These are phyloP conservation scores for Lumbricus terrestris DNA, from an alignment of 2,888 invertebrate species.

Conservation along the genomic window DNA sequence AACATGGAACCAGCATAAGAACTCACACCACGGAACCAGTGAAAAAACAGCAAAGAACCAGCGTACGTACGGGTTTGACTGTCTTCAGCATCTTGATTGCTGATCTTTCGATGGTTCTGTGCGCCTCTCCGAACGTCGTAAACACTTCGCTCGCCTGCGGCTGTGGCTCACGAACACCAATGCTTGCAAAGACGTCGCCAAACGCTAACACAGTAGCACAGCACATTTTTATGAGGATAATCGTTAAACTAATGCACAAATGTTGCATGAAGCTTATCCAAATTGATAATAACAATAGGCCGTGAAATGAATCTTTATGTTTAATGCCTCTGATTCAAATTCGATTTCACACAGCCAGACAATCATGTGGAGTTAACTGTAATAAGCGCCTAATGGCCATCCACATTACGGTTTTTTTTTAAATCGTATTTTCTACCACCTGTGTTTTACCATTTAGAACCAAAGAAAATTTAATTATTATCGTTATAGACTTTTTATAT, in stretches of 20 bases:
- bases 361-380: neutral
- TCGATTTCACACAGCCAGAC: too few relatives aligned
- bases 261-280: neutral
- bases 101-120: conserved; percentile 84
- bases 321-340: neutral
- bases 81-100: conserved; percentile 85
- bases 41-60: neutral
- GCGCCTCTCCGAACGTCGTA: conserved; percentile 88
- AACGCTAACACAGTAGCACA: conserved; percentile 66
- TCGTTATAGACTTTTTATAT: too few relatives aligned
- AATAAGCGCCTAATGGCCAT: too few relatives aligned
- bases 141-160: conserved; percentile 93
- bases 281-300: neutral
- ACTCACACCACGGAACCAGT: too few relatives aligned
- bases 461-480: too few relatives aligned
- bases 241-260: too few relatives aligned
- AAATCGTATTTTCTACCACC: too few relatives aligned
- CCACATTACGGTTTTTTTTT: too few relatives aligned
- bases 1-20: too few relatives aligned
- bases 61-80: conserved; percentile 76
- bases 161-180: conserved; percentile 94
- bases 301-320: neutral
- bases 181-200: conserved; percentile 89
- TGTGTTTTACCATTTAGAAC: too few relatives aligned
- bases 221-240: neutral